These are phyloP conservation scores for Spea hammondii DNA, from an alignment of 2,797 vertebrate species.

Conservation along the genomic window DNA sequence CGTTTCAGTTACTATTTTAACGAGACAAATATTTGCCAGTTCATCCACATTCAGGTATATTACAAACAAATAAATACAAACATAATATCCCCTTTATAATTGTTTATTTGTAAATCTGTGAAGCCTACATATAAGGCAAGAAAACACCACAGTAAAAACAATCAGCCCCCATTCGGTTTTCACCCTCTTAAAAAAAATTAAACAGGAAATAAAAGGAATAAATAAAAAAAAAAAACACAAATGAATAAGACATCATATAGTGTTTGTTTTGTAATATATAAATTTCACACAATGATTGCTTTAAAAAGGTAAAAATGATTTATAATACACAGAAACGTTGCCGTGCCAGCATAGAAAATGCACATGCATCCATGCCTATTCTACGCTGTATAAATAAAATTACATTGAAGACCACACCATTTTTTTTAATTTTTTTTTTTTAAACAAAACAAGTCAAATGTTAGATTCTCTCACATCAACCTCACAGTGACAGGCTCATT, in stretches of 20 bases:
- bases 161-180: constrained; percentile 38
- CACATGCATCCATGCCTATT: constrained; percentile 64
- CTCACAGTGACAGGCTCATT: constrained; percentile 62
- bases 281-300: constrained; percentile 61
- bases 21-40: neutral
- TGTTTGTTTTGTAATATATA: constrained; percentile 62
- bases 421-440: constrained; percentile 49
- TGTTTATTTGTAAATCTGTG: constrained; percentile 61
- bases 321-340: constrained; percentile 62
- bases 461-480: constrained; percentile 57
- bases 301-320: constrained; percentile 67
- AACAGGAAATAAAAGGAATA: constrained; percentile 20
- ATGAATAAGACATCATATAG: constrained; percentile 61
- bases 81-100: constrained; percentile 51
- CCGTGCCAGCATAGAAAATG: constrained; percentile 60
- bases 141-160: constrained; percentile 57
- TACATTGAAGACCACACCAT: constrained; percentile 63
- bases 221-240: constrained; percentile 60
- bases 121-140: constrained; percentile 62
- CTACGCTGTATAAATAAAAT: constrained; percentile 62
- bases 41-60: neutral
- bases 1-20: too few relatives aligned
- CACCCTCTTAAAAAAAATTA: constrained; percentile 31
- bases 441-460: constrained; percentile 52
- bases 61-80: constrained; percentile 20